Evolutionary conservation across 2,888 invertebrate genomes (phyloP), one percentile per base, ranked within the genome.

Genomic region (Galerucella nymphaeae): DNA sequence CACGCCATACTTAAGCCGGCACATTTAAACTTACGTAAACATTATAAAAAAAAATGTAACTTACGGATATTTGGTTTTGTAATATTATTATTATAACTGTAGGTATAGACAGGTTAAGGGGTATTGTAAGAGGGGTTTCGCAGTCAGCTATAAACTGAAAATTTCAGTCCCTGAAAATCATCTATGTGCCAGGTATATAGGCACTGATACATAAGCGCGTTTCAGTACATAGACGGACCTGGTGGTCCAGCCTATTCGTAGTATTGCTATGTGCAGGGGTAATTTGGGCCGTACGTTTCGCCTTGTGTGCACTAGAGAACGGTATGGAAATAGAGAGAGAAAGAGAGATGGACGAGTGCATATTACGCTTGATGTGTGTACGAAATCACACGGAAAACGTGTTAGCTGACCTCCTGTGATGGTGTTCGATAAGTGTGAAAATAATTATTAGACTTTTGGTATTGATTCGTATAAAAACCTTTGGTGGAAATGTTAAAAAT

Each of bases 91-190:
- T 81, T 82, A 78, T 79, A 86, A 86, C 86, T 86, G 86, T 86
- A 86, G 86, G 86, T 86, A 84, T 85, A 86, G 86, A 83, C 83
- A 84, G 85, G 85, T 85, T 84, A 79, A 79, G 84, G 85, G 84
- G 84, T 79, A 75, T 81, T 85, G 84, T 80, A 80, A 79, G 80
- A 83, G 83, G 86, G 86, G 84, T 84, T 84, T 86, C 86, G 86
- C 86, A 86, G 86, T 85, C 84, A 84, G 86, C 86, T 86, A 86
- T 85, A 84, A 85, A 86, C 86, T 86, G 85, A 86, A 85, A 85
- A 84, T 86, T 86, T 85, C 78, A 76, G 77, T 78, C 76, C 78
- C 77, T 76, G 78, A 77, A 77, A 75, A 75, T 72, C 74, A 71
- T 72, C 76, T 78, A 77, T 76, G 74, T 80, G 75, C 75, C 71